Conservation (phyloP, 2,797 vertebrate species). For the Catamblyrhynchus diadema region DNA sequence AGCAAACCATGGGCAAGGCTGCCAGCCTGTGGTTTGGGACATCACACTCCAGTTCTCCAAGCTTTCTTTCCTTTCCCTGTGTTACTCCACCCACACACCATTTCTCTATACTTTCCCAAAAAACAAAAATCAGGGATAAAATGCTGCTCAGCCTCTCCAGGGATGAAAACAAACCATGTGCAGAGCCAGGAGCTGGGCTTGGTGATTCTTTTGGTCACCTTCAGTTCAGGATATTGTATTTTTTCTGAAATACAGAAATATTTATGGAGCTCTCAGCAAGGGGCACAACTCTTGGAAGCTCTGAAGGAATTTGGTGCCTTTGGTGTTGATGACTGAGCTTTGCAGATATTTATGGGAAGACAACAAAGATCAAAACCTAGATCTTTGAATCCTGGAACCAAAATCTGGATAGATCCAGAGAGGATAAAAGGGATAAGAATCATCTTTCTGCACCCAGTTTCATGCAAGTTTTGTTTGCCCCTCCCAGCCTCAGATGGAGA, state of each 20-base stretch:
- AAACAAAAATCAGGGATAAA: neutral
- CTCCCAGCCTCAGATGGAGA: neutral
- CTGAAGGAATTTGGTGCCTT: neutral
- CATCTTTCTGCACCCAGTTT: neutral
- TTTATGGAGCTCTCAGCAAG: neutral
- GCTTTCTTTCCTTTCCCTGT: neutral
- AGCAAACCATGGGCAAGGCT: neutral
- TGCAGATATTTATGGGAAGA: neutral
- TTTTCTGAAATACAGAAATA: neutral
- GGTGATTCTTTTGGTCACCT: fast-evolving
- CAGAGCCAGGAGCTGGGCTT: neutral
- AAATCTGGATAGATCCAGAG: neutral
- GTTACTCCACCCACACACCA: neutral
- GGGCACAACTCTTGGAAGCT: neutral
- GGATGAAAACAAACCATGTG: neutral
- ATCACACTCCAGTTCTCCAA: neutral
- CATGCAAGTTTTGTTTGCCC: neutral
- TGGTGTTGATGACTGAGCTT: neutral
- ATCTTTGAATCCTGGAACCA: neutral
- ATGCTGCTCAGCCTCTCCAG: neutral
- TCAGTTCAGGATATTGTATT: neutral
- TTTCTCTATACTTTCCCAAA: fast-evolving
- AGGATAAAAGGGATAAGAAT: neutral
- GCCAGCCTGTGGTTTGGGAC: neutral
- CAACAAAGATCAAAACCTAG: neutral